Evolutionary conservation across 2,797 vertebrate genomes (phyloP).

Genomic region (Furcifer pardalis): DNA sequence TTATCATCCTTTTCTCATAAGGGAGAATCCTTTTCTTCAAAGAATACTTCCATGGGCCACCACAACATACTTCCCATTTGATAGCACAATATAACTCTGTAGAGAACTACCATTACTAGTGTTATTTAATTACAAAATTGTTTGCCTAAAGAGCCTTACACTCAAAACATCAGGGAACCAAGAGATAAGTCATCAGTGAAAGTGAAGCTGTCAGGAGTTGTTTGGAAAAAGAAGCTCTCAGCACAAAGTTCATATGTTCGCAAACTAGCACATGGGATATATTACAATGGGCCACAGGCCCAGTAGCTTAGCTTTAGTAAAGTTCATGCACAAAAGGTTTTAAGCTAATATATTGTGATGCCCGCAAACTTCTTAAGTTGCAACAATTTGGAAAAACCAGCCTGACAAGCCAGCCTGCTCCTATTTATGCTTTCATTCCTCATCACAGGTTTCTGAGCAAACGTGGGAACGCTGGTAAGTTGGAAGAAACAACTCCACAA

Average conservation of each 20-base stretch:
- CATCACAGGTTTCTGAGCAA: constrained; percentile 54
- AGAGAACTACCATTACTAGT: neutral
- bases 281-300: constrained; percentile 51
- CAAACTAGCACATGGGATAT: constrained; percentile 13
- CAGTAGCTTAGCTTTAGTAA: constrained; percentile 58
- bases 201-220: constrained; percentile 1
- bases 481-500: constrained; percentile 25
- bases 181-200: constrained; percentile 3
- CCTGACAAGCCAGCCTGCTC: constrained; percentile 70
- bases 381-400: constrained; percentile 79
- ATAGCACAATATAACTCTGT: neutral
- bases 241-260: constrained; percentile 10
- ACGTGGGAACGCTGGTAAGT: constrained; percentile 53
- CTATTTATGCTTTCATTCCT: constrained; percentile 11
- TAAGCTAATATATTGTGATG: constrained; percentile 60
- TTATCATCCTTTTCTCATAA: neutral
- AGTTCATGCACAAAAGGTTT: constrained; percentile 65
- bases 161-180: neutral
- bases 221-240: constrained; percentile 20
- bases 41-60: neutral
- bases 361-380: constrained; percentile 67
- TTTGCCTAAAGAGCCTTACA: neutral
- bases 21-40: neutral
- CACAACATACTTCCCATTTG: neutral
- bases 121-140: neutral